phyloP scores from a whole-genome alignment of 2,888 invertebrate species.

The Aleiodes testaceus region DNA sequence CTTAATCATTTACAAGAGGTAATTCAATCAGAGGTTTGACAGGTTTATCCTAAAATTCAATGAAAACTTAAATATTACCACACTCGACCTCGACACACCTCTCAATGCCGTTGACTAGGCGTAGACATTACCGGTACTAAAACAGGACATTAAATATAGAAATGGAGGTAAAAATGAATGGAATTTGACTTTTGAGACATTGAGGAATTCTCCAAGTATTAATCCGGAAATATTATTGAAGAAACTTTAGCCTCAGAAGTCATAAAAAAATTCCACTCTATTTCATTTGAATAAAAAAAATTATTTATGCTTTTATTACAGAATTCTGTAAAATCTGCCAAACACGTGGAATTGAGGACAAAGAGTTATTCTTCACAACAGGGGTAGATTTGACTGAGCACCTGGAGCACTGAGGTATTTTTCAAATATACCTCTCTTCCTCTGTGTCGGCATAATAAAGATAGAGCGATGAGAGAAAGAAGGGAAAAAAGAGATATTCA shows the following conservation, averaged over 20 bases:
- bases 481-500: slow-evolving; percentile 33
- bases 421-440: slow-evolving; percentile 20
- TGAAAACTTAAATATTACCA: slow-evolving; percentile 1
- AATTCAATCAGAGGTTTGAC: no score
- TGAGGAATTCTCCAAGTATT: no score
- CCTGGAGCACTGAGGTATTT: slow-evolving; percentile 28
- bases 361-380: slow-evolving; percentile 11
- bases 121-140: slow-evolving; percentile 25
- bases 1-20: no score
- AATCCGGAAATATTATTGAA: neutral
- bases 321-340: slow-evolving; percentile 3
- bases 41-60: slow-evolving; percentile 5
- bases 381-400: slow-evolving; percentile 18
- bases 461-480: slow-evolving; percentile 33
- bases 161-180: neutral
- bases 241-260: neutral
- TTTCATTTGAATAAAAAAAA: neutral
- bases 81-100: slow-evolving; percentile 36
- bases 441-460: neutral
- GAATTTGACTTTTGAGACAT: neutral
- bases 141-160: neutral
- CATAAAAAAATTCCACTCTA: neutral
- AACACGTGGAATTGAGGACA: slow-evolving; percentile 20
- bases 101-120: slow-evolving; percentile 17
- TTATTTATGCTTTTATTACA: no score